Conservation (phyloP, 1,140 invertebrate species). For the roundworm (Caenorhabditis elegans) region DNA sequence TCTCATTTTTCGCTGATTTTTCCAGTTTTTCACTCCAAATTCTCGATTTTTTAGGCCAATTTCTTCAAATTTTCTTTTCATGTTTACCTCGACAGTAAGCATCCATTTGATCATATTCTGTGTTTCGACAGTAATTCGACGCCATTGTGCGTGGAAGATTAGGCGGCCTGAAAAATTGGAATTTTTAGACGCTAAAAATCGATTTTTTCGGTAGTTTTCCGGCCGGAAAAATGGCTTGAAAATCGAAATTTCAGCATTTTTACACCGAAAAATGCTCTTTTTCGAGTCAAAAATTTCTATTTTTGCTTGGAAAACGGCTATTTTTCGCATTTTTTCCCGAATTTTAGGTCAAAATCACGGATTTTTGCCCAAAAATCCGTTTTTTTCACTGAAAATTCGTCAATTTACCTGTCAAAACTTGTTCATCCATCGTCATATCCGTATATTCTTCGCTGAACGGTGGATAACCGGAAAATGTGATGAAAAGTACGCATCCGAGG, state of each 20-base stretch:
- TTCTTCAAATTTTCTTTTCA: no score
- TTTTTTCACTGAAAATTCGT: neutral
- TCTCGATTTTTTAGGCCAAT: neutral
- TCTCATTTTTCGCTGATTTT: no score
- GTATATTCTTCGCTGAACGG: constrained; percentile 28
- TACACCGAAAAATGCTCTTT: no score
- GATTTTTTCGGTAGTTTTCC: no score
- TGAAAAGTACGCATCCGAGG: constrained; percentile 12
- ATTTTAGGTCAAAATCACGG: no score
- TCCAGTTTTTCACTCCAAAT: neutral
- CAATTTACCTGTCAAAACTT: neutral
- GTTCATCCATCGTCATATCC: neutral
- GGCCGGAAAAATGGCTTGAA: no score
- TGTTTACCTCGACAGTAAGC: neutral
- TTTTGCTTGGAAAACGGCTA: neutral
- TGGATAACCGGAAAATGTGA: neutral
- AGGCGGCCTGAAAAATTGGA: neutral
- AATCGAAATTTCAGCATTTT: no score
- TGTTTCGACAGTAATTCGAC: neutral
- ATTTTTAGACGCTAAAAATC: no score
- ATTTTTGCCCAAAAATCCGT: no score
- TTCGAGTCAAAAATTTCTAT: no score
- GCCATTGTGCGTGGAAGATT: neutral
- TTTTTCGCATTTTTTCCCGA: no score
- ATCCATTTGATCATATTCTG: constrained; percentile 10